Percentiles rank a stretch among this genome's conserved stretches.
These are phyloP conservation scores for Petaurus breviceps DNA, from an alignment of 2,113 vertebrate species.

Conservation along the genomic window DNA sequence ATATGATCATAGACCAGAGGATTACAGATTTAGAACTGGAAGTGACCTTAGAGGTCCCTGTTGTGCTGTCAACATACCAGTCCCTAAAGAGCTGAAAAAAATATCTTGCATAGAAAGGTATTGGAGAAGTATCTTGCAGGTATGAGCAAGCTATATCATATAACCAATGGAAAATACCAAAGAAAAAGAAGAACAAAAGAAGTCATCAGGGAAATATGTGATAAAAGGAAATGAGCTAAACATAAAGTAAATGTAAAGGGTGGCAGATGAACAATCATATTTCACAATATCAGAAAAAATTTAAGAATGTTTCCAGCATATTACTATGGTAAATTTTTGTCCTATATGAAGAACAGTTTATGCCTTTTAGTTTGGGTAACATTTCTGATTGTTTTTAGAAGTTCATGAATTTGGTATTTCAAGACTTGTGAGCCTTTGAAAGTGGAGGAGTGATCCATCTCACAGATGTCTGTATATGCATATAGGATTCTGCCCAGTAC, in stretches of 20 bases:
- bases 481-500: neutral
- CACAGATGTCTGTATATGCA: neutral
- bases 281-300: neutral
- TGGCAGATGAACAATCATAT: neutral
- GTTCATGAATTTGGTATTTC: neutral
- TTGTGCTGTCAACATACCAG: neutral
- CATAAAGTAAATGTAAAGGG: neutral
- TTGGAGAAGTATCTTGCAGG: neutral
- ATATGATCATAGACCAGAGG: neutral
- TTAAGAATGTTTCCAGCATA: neutral
- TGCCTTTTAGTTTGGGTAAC: neutral
- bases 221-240: neutral
- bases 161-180: neutral
- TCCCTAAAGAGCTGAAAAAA: neutral
- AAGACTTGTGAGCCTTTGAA: neutral
- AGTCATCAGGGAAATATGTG: neutral
- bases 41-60: neutral
- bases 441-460: neutral
- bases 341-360: too few species aligned
- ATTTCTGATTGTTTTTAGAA: neutral
- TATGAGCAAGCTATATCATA: neutral
- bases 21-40: neutral
- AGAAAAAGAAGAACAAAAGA: neutral
- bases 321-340: neutral
- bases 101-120: neutral